A percentile compares a stretch with the other conserved stretches of the same genome.
phyloP scores from a whole-genome alignment of 2,797 vertebrate species.

The Sorex maritimensis region DNA sequence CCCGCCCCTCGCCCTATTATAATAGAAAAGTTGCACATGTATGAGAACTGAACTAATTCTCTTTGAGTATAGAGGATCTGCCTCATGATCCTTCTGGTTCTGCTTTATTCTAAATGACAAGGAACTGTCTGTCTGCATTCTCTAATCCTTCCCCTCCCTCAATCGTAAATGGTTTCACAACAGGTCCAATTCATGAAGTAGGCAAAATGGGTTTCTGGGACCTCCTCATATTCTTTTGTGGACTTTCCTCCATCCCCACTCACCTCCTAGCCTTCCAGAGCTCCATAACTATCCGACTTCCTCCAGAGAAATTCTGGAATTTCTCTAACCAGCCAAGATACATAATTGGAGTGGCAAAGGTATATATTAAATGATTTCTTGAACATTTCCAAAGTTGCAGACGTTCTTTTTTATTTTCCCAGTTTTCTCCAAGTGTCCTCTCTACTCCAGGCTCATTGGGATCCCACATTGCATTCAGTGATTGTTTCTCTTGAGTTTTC shows the following conservation, averaged over 20 bases:
- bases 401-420: too few species aligned
- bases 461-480: too few species aligned
- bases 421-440: too few species aligned
- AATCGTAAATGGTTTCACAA: not conserved
- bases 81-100: not conserved
- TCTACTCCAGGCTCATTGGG: too few species aligned
- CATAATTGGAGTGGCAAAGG: not conserved
- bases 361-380: not conserved
- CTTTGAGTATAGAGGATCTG: not conserved
- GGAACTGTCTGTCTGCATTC: not conserved
- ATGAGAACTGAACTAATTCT: not conserved
- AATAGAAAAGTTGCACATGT: not conserved
- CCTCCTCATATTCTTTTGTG: not conserved
- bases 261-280: not conserved
- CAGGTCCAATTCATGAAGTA: not conserved
- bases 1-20: not conserved
- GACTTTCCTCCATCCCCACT: not conserved
- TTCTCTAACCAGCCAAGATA: too few species aligned
- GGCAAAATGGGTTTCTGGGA: not conserved
- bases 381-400: not conserved
- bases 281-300: not conserved
- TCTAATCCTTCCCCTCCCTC: not conserved
- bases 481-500: too few species aligned
- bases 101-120: slow-evolving; percentile 13
- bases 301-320: not conserved